These are phyloP conservation scores for Dendroctonus valens DNA, from an alignment of 1,140 invertebrate species.

Conservation along the genomic window DNA sequence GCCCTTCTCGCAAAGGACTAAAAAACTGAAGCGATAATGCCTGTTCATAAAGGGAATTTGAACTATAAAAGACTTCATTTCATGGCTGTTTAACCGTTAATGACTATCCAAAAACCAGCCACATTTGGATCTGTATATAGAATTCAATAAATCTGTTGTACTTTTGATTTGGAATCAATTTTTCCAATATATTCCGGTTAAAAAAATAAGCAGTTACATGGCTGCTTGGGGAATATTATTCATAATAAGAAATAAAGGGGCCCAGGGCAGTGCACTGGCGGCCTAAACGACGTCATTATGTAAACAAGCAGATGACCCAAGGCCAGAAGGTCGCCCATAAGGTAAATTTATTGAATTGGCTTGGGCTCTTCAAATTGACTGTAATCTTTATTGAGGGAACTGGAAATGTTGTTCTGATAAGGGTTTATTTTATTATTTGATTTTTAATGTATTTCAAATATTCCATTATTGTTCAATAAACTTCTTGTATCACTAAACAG, in stretches of 20 bases:
- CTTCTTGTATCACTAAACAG: too few species aligned
- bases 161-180: too few species aligned
- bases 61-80: slow-evolving; percentile 32
- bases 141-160: slow-evolving; percentile 5
- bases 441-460: too few species aligned
- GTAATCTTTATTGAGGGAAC: neutral
- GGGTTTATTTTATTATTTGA: too few species aligned
- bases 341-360: slow-evolving; percentile 46
- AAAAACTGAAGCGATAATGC: slow-evolving; percentile 26
- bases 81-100: slow-evolving; percentile 26
- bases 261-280: slow-evolving; percentile 37
- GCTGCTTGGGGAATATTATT: slow-evolving; percentile 27
- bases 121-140: slow-evolving; percentile 8
- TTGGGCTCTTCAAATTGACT: slow-evolving; percentile 5
- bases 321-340: slow-evolving; percentile 38
- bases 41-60: slow-evolving; percentile 19
- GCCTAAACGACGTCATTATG: slow-evolving; percentile 47
- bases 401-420: too few species aligned
- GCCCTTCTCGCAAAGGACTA: slow-evolving; percentile 2
- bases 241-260: slow-evolving; percentile 38
- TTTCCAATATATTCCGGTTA: slow-evolving; percentile 8
- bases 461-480: too few species aligned
- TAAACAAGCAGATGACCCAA: slow-evolving; percentile 44
- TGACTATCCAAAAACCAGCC: slow-evolving; percentile 10
- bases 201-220: slow-evolving; percentile 6